Base-by-base conservation (phyloP, 37 sponge, comb jelly and placozoan species). In the Tethya wilhelma region DNA sequence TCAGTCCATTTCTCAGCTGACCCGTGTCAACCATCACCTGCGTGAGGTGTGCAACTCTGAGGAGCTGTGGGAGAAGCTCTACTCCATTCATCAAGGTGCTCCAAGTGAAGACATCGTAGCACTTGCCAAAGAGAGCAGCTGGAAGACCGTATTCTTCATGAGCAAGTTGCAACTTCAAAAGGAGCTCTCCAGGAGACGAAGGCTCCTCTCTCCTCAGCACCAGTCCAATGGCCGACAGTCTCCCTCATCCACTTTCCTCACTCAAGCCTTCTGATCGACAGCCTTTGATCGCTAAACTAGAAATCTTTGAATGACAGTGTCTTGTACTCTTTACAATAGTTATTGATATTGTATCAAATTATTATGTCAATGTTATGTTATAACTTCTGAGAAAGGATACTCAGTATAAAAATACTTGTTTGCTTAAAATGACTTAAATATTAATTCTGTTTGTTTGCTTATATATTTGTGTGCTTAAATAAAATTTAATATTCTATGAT, bases 71-170 rank as follows among this genome's bases (percentile, higher is more conserved):
- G 64, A 82, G 60, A 55, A 69, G 17, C 46, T 97, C 17, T 97
- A 97, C 72, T 19, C 28, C 0, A 40, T 38, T 22, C 79, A 93
- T 41, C 81, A 84, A 26, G 94, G 88, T 32, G 8, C 29, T 2
- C 87, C 96, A 0, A 78, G 72, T 46, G 79, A 70, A 0, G 93
- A 96, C 67, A 68, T 94, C 14, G 59, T 29, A 1, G 69, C 68
- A n/a, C 71, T 96, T 7, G 97, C 97, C 2, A 44, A 53, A 33
- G 97, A 96, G 4, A 40, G 84, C 41, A 89, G 90, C 40, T 98
- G 99, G 99, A 91, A 94, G 84, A 80, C 34, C n/a, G 93, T 96
- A 36, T 96, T 95, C 81, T 96, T 92, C 71, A 98, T 96, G 91
- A 93, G 93, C 78, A 96, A 92, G 73, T 71, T 98, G 2, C 90